These are phyloP conservation scores for Ophion obscuratus DNA, from an alignment of 2,888 invertebrate genomes.

Conservation along the genomic window DNA sequence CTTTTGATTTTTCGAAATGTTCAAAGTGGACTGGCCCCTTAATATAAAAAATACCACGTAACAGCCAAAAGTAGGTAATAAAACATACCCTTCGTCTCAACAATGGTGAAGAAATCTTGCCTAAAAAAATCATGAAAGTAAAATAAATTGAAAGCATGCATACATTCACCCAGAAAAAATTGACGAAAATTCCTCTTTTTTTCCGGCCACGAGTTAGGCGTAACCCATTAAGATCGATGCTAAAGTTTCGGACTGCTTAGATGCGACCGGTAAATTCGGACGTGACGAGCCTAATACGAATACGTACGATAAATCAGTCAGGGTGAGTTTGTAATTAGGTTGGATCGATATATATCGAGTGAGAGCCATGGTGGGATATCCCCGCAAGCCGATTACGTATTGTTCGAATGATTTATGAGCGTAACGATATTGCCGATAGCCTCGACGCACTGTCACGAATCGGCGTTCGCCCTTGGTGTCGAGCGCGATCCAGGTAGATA, in stretches of 20 bases:
- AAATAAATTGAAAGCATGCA: too few relatives aligned
- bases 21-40: too few relatives aligned
- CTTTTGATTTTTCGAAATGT: too few relatives aligned
- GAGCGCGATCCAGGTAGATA: conserved; percentile 35
- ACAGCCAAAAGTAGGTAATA: too few relatives aligned
- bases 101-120: too few relatives aligned
- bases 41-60: too few relatives aligned
- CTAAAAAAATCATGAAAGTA: too few relatives aligned
- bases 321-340: conserved; percentile 60
- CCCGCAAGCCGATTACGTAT: conserved; percentile 56
- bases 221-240: neutral
- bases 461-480: conserved; percentile 48
- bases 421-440: conserved; percentile 65
- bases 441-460: conserved; percentile 51
- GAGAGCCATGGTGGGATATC: conserved; percentile 37
- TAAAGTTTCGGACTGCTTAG: neutral
- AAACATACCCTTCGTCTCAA: too few relatives aligned
- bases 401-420: conserved; percentile 61
- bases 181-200: too few relatives aligned
- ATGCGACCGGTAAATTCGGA: neutral
- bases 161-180: too few relatives aligned
- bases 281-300: conserved; percentile 6
- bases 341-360: conserved; percentile 59
- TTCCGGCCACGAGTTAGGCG: too few relatives aligned
- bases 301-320: conserved; percentile 21